Percentiles rank a stretch among this genome's conserved stretches.
Evolutionary conservation across 2,113 vertebrate genomes (phyloP).

Genomic region (Ptyas mucosa): DNA sequence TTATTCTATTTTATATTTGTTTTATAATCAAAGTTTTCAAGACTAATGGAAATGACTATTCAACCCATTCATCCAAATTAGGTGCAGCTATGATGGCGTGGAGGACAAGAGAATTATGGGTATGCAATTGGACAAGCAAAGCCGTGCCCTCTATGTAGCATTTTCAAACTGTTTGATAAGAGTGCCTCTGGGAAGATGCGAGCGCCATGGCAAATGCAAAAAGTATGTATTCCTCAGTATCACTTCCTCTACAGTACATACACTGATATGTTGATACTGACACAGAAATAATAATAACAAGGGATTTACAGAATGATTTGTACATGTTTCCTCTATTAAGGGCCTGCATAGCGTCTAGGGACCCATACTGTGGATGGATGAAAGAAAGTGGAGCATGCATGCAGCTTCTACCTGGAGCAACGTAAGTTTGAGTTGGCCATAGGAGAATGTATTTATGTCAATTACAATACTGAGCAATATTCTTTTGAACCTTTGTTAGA

Average conservation of each 20-base stretch:
- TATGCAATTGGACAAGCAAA: conserved; percentile 88
- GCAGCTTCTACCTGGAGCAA: conserved; percentile 77
- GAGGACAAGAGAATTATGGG: conserved; percentile 92
- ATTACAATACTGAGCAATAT: rapidly evolving
- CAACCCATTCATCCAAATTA: conserved; percentile 42
- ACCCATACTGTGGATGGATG: conserved; percentile 95
- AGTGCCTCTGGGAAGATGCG: conserved; percentile 90
- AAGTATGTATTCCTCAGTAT: conserved; percentile 73
- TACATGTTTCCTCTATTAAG: conserved; percentile 65
- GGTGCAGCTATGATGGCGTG: conserved; percentile 90
- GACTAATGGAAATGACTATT: not conserved
- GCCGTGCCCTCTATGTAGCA: conserved; percentile 81
- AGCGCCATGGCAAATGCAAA: conserved; percentile 89
- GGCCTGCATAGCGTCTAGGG: conserved; percentile 94
- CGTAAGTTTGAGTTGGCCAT: conserved; percentile 72
- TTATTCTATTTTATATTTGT: conserved; percentile 5
- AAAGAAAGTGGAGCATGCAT: conserved; percentile 81
- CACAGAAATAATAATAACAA: not conserved
- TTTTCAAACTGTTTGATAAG: conserved; percentile 93
- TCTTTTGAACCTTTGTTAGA: not conserved
- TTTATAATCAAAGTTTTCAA: conserved; percentile 38
- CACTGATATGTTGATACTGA: rapidly evolving
- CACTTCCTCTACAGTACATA: not conserved
- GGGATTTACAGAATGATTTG: not conserved
- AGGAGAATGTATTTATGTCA: not conserved